These are phyloP conservation scores for Macrosteles quadrilineatus DNA, from an alignment of 1,140 invertebrate genomes.

Conservation along the genomic window DNA sequence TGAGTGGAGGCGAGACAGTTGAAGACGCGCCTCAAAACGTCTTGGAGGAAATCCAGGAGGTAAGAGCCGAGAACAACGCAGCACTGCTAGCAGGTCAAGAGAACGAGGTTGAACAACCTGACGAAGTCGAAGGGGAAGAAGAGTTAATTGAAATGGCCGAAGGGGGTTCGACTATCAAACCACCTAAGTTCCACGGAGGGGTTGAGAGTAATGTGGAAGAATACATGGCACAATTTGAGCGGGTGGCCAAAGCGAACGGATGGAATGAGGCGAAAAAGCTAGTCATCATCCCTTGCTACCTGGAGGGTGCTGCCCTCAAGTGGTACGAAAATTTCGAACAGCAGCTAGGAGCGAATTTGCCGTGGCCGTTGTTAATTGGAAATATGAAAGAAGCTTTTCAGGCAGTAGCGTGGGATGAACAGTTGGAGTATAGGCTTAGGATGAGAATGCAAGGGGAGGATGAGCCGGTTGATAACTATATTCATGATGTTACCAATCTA, in stretches of 20 bases:
- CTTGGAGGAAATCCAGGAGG: too few relatives aligned
- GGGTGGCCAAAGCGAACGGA: background rate
- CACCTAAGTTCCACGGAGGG: background rate
- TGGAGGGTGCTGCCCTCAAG: background rate
- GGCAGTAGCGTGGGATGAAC: background rate
- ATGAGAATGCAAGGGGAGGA: background rate
- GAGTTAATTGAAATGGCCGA: too few relatives aligned
- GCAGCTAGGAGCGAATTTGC: background rate
- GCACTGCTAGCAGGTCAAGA: too few relatives aligned
- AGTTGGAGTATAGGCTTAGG: background rate
- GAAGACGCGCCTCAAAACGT: too few relatives aligned
- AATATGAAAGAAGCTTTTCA: background rate
- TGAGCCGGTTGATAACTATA: background rate
- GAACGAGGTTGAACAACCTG: too few relatives aligned
- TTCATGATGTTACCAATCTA: background rate
- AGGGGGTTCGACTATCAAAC: too few relatives aligned
- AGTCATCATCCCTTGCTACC: background rate
- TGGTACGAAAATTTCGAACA: constrained; percentile 10
- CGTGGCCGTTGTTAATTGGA: background rate
- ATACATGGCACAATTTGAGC: background rate
- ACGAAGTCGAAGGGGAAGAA: too few relatives aligned
- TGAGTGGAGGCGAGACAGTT: too few relatives aligned
- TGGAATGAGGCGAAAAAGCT: background rate
- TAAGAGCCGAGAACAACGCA: too few relatives aligned
- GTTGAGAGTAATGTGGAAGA: background rate